Percentiles rank a stretch among this genome's conserved stretches.
These are phyloP conservation scores for Jordanella pulchra DNA, from an alignment of 2,797 vertebrate species.

Conservation along the genomic window DNA sequence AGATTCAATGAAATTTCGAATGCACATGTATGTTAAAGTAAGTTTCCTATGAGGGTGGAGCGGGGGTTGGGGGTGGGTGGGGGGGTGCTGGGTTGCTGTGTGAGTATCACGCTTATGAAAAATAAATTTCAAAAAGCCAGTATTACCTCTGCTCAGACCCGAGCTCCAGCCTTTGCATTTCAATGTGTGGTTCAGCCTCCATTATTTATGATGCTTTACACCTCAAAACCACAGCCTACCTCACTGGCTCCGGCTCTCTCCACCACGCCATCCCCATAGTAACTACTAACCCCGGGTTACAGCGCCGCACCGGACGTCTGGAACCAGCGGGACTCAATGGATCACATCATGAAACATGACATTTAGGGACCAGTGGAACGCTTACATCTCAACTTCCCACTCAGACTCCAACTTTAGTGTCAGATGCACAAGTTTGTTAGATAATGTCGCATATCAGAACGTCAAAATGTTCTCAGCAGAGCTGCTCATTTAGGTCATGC, in stretches of 20 bases:
- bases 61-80: conserved; percentile 24
- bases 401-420: conserved; percentile 8
- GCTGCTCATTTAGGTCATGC: background rate
- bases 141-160: conserved; percentile 79
- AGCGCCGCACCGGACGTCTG: conserved; percentile 28
- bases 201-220: conserved; percentile 86
- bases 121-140: conserved; percentile 84
- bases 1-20: conserved; percentile 58
- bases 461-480: conserved; percentile 28
- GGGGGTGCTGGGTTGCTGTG: conserved; percentile 7
- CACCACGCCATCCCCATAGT: conserved; percentile 78
- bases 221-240: conserved; percentile 77
- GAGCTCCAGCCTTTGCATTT: conserved; percentile 83
- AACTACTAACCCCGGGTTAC: conserved; percentile 68
- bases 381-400: background rate
- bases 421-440: conserved; percentile 16
- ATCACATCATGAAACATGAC: conserved; percentile 22
- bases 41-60: conserved; percentile 36
- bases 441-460: conserved; percentile 11
- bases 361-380: conserved; percentile 3
- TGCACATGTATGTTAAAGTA: conserved; percentile 65
- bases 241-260: conserved; percentile 46
- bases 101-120: conserved; percentile 72
- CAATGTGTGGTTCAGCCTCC: conserved; percentile 81
- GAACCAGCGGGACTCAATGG: conserved; percentile 14